phyloP scores from a whole-genome alignment of 2,113 vertebrate genomes.

The Ibidorhyncha struthersii region DNA sequence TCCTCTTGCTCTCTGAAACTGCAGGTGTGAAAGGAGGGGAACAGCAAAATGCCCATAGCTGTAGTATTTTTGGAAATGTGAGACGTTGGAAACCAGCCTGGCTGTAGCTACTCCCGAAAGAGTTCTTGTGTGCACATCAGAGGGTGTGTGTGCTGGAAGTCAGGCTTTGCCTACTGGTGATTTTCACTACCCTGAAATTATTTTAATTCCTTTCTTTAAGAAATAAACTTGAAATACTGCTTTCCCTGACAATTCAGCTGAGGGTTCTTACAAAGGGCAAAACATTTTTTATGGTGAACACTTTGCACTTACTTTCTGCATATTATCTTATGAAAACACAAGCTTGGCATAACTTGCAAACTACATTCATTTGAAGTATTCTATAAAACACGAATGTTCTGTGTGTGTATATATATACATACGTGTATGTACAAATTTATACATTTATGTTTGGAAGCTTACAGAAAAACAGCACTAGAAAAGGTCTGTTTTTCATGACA shows the following conservation, averaged over 20 bases:
- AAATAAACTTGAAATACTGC: background rate
- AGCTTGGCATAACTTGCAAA: background rate
- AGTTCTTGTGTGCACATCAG: background rate
- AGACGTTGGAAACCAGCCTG: background rate
- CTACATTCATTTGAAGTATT: slow-evolving; percentile 36
- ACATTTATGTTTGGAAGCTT: background rate
- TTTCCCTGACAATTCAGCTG: background rate
- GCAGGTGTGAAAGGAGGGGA: background rate
- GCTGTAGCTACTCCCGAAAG: background rate
- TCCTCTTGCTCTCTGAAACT: background rate
- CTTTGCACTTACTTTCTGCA: background rate
- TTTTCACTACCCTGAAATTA: background rate
- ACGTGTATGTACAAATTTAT: background rate
- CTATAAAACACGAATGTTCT: slow-evolving; percentile 23
- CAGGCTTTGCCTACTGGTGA: background rate
- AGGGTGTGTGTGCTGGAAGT: background rate
- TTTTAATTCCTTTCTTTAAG: background rate
- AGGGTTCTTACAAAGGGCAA: background rate
- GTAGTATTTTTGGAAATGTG: background rate
- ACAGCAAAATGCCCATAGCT: background rate
- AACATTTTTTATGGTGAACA: background rate
- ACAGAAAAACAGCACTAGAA: slow-evolving; percentile 14
- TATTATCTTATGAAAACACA: background rate
- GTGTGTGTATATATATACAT: background rate
- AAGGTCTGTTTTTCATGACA: background rate